These are phyloP conservation scores for Sminthurides aquaticus DNA, from an alignment of 2,888 invertebrate genomes.

Conservation along the genomic window DNA sequence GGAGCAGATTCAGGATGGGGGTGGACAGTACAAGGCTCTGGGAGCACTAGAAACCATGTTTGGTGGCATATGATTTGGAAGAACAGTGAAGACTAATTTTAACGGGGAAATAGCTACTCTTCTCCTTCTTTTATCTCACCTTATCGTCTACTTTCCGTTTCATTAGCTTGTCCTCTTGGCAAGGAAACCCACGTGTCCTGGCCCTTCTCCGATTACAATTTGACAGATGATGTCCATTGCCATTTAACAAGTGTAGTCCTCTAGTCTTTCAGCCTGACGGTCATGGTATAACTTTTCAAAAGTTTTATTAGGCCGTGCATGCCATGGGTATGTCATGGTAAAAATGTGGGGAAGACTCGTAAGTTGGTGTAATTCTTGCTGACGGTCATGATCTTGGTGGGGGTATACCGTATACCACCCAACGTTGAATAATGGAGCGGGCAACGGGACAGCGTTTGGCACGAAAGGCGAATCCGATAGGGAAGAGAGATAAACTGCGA, in stretches of 20 bases:
- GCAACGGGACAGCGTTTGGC: not conserved
- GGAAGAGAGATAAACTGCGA: not conserved
- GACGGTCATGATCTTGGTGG: not conserved
- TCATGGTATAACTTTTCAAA: too few species aligned
- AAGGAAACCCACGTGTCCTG: not conserved
- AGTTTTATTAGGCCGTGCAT: too few species aligned
- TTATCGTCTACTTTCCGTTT: constrained; percentile 33
- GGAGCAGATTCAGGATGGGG: too few species aligned
- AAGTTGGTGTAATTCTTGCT: not conserved
- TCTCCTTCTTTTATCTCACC: constrained; percentile 13
- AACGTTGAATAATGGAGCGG: too few species aligned
- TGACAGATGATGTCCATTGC: not conserved
- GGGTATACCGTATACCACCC: too few species aligned
- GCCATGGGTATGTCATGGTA: too few species aligned
- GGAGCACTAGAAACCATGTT: too few species aligned
- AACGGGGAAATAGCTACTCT: not conserved
- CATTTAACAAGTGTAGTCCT: too few species aligned
- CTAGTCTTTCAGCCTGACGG: too few species aligned
- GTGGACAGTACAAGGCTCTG: too few species aligned
- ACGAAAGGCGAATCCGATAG: not conserved
- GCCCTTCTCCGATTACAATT: not conserved
- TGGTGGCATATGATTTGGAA: not conserved
- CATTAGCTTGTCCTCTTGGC: constrained; percentile 23
- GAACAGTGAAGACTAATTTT: not conserved
- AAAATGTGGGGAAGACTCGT: too few species aligned